Evolutionary conservation across 1,140 invertebrate genomes (phyloP).

Genomic region (Platorchestia sp.): DNA sequence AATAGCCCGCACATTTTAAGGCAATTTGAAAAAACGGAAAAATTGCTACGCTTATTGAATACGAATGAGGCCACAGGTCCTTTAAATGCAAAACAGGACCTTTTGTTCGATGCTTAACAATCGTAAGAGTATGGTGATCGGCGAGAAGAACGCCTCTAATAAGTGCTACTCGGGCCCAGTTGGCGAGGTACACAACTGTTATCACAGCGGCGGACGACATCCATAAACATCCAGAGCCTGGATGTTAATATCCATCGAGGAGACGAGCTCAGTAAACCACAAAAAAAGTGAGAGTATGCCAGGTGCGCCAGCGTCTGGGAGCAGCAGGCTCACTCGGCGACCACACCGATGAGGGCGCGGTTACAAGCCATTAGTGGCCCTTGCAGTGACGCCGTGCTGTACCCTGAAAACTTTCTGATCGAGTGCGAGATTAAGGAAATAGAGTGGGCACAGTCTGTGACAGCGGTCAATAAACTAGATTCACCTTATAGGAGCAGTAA

Average conservation of each 20-base stretch:
- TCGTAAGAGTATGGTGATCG: background rate
- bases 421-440: background rate
- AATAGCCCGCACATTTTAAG: background rate
- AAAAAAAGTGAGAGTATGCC: background rate
- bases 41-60: conserved; percentile 6
- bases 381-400: background rate
- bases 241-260: background rate
- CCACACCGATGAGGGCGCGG: background rate
- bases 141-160: background rate
- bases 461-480: background rate
- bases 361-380: background rate
- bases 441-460: background rate
- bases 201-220: conserved; percentile 5
- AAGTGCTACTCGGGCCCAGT: background rate
- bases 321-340: background rate
- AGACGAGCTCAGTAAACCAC: background rate
- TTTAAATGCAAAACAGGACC: background rate
- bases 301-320: background rate
- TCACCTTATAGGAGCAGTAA: background rate
- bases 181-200: conserved; percentile 26
- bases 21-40: background rate
- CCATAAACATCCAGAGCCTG: conserved; percentile 10
- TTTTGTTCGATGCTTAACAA: conserved; percentile 19
- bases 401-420: background rate
- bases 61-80: background rate